Percentiles rank a stretch among this genome's conserved stretches.
Evolutionary conservation across 2,888 invertebrate genomes (phyloP).

Genomic region (Pachycephus smyrnensis): DNA sequence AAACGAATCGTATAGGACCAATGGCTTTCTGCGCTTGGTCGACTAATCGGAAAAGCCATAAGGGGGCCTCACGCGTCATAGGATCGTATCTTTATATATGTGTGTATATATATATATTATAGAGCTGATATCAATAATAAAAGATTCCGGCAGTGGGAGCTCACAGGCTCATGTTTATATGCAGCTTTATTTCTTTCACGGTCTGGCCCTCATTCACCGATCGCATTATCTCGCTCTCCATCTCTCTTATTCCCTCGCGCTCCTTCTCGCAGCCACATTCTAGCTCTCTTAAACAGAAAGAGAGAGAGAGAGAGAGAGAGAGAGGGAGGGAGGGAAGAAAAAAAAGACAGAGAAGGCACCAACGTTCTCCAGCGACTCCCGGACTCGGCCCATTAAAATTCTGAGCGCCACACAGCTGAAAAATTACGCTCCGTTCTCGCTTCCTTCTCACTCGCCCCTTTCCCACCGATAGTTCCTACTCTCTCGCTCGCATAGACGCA

Average conservation of each 20-base stretch:
- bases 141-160: slow-evolving; percentile 31
- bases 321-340: background rate
- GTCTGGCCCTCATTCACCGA: slow-evolving; percentile 42
- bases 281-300: slow-evolving; percentile 10
- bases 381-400: slow-evolving; percentile 46
- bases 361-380: slow-evolving; percentile 12
- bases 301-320: background rate
- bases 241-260: slow-evolving; percentile 14
- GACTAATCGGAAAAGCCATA: background rate
- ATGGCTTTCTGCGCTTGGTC: background rate
- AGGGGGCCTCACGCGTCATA: background rate
- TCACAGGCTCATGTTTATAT: slow-evolving; percentile 45
- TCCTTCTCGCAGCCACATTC: slow-evolving; percentile 18
- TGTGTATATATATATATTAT: background rate
- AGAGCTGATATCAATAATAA: slow-evolving; percentile 39
- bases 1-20: background rate
- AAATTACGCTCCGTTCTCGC: slow-evolving; percentile 39
- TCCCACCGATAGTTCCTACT: slow-evolving; percentile 11
- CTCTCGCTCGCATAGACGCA: background rate
- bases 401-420: slow-evolving; percentile 48
- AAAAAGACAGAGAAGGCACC: background rate
- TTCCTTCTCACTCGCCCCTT: slow-evolving; percentile 12
- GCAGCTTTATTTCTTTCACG: slow-evolving; percentile 47
- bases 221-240: slow-evolving; percentile 37
- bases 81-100: no score